Evolutionary conservation across 1,140 invertebrate genomes (phyloP).

Genomic region (Drosophila nikananu): DNA sequence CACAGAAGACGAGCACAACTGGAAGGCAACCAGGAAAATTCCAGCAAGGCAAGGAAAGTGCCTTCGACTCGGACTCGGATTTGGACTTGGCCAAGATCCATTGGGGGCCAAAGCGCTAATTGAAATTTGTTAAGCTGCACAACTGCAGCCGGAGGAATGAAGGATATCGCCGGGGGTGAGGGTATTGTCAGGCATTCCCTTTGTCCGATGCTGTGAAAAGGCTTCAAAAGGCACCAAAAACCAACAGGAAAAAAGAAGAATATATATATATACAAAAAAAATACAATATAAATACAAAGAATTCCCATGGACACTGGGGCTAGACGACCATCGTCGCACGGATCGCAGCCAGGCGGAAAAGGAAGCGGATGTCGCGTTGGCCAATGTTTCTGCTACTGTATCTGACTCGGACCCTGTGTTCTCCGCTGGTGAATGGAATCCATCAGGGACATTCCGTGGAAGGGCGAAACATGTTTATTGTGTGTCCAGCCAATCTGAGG

Average conservation of each 20-base stretch:
- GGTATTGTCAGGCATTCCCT: conserved; percentile 68
- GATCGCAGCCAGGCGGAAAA: conserved; percentile 61
- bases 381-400: conserved; percentile 58
- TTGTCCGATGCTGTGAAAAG: conserved; percentile 77
- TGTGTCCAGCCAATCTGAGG: conserved; percentile 22
- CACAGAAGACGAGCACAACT: not conserved
- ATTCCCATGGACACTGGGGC: conserved; percentile 39
- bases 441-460: conserved; percentile 36
- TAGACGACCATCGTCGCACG: conserved; percentile 22
- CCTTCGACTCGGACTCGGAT: conserved; percentile 23
- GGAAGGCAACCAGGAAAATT: not conserved
- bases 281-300: conserved; percentile 49
- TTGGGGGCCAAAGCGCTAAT: conserved; percentile 53
- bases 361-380: conserved; percentile 81
- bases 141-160: not conserved
- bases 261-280: not conserved
- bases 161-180: not conserved
- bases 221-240: conserved; percentile 65
- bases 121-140: conserved; percentile 74
- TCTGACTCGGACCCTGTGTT: conserved; percentile 21
- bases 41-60: conserved; percentile 9
- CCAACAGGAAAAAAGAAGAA: not conserved
- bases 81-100: conserved; percentile 44
- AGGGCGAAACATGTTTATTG: conserved; percentile 43
- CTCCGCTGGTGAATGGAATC: conserved; percentile 46